Base-by-base conservation (phyloP, 1,140 invertebrate species). In the Drosophila burlai region DNA sequence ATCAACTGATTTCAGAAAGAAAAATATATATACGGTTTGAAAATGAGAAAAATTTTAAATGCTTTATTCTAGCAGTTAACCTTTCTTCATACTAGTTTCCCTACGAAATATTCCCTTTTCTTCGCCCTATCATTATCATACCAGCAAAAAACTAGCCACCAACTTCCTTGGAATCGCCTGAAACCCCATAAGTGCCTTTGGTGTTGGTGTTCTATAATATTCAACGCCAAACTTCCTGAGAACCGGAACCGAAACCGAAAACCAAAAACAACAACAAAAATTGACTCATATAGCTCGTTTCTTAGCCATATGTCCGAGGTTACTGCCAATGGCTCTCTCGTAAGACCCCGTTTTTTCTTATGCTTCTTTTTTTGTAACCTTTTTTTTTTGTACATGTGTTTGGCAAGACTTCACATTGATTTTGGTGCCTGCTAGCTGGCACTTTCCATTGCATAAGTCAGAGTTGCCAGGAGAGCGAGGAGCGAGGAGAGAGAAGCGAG, bases 361-460 rank as follows among this genome's bases (percentile, higher is more conserved):
- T 26, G 24, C 16, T 50, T 49, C 29, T 54, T 55, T 36, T 36
- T 6, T 26, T 34, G 29, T 34, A 34, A 7, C 34, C 7, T 36
- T 7, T 36, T 36, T 7, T 36, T 21, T 11, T 34, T 31, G 7
- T 31, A 1, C 29, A 29, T 29, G 34, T 36, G 11, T 18, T 36
- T 49, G 66, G 66, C 26, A 69, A 69, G 66, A 69, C 66, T 69
- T 69, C 63, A 68, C 67, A 69, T 68, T 52, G 78, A 58, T 80
- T 80, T 55, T 24, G 60, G 36, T 38, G 11, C 16, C 26, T 50
- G 67, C 75, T 55, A 16, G 60, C 65, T 52, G 50, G 29, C 75
- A 86, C 82, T 85, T 85, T 85, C 79, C 83, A 82, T 85, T 85
- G 79, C 83, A 86, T 86, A 85, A 86, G 83, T 72, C 76, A 66